Conservation (phyloP, 2,797 vertebrate species). For the Parauchenoglanis punctatus region DNA sequence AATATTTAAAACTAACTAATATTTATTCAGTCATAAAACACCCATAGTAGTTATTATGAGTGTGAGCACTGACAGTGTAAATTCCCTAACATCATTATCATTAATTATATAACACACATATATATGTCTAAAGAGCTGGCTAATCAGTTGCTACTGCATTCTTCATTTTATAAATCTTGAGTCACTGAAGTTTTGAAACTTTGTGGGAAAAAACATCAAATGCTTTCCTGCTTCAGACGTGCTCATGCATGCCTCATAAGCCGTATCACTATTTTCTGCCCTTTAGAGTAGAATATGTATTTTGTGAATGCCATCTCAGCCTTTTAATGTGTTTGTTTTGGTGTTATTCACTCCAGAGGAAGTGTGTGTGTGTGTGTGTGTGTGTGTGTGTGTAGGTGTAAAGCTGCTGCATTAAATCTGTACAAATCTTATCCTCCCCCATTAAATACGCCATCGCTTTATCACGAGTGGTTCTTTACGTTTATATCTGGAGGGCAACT, state of each 20-base stretch:
- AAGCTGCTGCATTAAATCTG: neutral
- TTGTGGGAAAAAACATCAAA: neutral
- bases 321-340: neutral
- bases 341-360: neutral
- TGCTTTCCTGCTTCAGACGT: neutral
- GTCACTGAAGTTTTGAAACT: neutral
- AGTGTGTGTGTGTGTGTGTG: slow-evolving; percentile 1
- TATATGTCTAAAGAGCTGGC: neutral
- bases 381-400: neutral
- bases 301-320: neutral
- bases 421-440: neutral
- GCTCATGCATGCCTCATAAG: neutral
- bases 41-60: neutral
- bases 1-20: neutral
- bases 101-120: neutral
- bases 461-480: neutral
- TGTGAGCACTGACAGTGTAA: neutral
- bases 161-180: neutral
- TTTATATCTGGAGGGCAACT: neutral
- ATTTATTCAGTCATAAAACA: neutral
- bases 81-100: neutral
- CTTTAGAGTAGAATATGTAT: neutral
- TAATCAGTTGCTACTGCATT: neutral
- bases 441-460: neutral
- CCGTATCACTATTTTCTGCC: too few relatives aligned